Percentiles rank a stretch among this genome's conserved stretches.
phyloP scores from a whole-genome alignment of 2,888 invertebrate genomes.

The Athalia rosae region DNA sequence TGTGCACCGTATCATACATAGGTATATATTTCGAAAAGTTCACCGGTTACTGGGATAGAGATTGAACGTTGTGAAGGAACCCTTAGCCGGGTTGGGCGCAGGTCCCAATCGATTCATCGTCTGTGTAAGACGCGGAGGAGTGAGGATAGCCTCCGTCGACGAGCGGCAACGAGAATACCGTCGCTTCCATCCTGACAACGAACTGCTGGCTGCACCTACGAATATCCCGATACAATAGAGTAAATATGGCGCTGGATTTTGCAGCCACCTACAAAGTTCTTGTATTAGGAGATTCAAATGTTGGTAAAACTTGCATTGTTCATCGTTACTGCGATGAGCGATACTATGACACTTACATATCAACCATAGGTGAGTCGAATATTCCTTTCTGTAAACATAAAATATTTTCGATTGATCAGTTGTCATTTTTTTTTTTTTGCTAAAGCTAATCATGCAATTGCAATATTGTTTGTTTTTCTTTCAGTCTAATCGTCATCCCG shows the following conservation, averaged over 20 bases:
- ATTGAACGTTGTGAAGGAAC: constrained; percentile 35
- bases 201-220: neutral
- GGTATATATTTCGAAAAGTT: neutral
- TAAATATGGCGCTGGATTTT: constrained; percentile 87
- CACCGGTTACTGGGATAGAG: neutral
- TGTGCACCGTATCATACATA: neutral
- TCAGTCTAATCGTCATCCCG: no score
- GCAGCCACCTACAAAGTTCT: constrained; percentile 91
- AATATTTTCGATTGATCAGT: no score
- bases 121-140: constrained; percentile 27
- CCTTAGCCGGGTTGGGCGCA: constrained; percentile 33
- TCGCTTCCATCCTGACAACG: constrained; percentile 22
- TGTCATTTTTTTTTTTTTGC: no score
- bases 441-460: no score
- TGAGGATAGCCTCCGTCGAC: constrained; percentile 30
- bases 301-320: constrained; percentile 93
- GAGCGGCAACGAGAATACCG: constrained; percentile 20
- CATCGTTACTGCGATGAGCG: constrained; percentile 93
- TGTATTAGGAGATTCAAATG: constrained; percentile 92
- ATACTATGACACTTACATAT: constrained; percentile 93
- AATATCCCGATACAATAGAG: constrained; percentile 47
- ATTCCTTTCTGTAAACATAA: neutral
- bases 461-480: no score
- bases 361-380: constrained; percentile 86
- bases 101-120: constrained; percentile 44